Evolutionary conservation across 2,113 vertebrate genomes (phyloP), one percentile per base, ranked within the genome.

Genomic region (Lipotes vexillifer): DNA sequence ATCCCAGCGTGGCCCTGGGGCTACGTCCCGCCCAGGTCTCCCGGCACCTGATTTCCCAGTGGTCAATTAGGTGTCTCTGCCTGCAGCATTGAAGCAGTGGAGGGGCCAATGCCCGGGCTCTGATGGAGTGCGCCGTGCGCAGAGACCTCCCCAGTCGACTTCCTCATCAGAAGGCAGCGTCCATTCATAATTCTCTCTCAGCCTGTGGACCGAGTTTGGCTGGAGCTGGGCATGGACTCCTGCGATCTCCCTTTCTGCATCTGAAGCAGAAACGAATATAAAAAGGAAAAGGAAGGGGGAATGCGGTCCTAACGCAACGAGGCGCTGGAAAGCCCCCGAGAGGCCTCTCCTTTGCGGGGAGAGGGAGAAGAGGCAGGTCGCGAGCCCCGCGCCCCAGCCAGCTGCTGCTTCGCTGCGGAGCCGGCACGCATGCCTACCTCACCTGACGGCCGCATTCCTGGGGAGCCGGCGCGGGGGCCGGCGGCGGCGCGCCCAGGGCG

Each of bases 151-250:
- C 95, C 87, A 97, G 97, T 89, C 97, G 98, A 98, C 98, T 98
- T 98, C 97, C 74, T 98, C 95, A 91, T 96, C 98, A 97, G 96
- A 97, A 97, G 97, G 98, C 98, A 98, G 95, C 94, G 97, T 97
- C 98, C 98, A 97, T 98, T 98, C 20, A 71, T 98, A 98, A 98
- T 99, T 97, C 97, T 98, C 97, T 95, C 74, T 66, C 94, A 68
- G 97, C 92, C 90, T 97, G 89, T 91, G 96, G 78, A 98, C 95
- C 92, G 97, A 98, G 98, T 97, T 98, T 98, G 96, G 98, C 98
- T 95, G 93, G 95, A 94, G 94, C 96, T 98, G 98, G 93, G 98
- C 97, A 98, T 98, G 98, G 97, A 97, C 97, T 98, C 96, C 83
- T 65, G 95, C 31, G 78, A 96, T 96, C 96, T 96, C 86, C 36